phyloP scores from a whole-genome alignment of 2,888 invertebrate species.

The Lissonota sp. region DNA sequence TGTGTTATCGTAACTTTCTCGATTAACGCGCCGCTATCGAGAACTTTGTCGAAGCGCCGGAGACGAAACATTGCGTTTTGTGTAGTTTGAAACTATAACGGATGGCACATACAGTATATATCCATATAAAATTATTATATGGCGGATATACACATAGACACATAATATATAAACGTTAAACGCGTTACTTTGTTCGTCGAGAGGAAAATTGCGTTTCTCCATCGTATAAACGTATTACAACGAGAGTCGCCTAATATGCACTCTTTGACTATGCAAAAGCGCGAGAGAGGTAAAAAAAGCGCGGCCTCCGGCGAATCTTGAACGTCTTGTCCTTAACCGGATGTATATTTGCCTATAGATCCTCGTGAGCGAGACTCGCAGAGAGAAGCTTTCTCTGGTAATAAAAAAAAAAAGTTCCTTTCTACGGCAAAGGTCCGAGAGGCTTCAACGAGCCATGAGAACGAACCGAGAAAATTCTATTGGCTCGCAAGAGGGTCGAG shows the following conservation, averaged over 20 bases:
- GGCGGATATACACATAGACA: background rate
- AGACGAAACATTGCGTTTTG: constrained; percentile 35
- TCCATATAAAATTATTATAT: background rate
- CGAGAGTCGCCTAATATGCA: constrained; percentile 45
- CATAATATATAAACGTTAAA: constrained; percentile 8
- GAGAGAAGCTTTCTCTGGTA: constrained; percentile 52
- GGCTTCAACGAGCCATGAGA: constrained; percentile 51
- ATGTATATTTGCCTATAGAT: constrained; percentile 33
- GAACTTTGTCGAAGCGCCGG: constrained; percentile 19
- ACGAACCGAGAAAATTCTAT: constrained; percentile 61
- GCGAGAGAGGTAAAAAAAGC: constrained; percentile 1
- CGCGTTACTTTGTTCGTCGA: constrained; percentile 15
- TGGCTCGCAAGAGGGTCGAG: constrained; percentile 59
- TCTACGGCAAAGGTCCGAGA: constrained; percentile 26
- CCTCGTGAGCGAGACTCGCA: constrained; percentile 15
- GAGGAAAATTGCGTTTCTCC: constrained; percentile 32
- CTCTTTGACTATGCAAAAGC: constrained; percentile 16
- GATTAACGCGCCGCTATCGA: constrained; percentile 41
- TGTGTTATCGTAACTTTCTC: constrained; percentile 52
- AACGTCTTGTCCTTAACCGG: constrained; percentile 15
- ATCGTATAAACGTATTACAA: constrained; percentile 52
- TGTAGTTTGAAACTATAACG: constrained; percentile 33
- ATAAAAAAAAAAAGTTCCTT: constrained; percentile 43
- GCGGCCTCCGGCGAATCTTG: constrained; percentile 20
- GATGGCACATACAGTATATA: background rate